phyloP scores from a whole-genome alignment of 2,888 invertebrate genomes.

The Spisula subtruncata region DNA sequence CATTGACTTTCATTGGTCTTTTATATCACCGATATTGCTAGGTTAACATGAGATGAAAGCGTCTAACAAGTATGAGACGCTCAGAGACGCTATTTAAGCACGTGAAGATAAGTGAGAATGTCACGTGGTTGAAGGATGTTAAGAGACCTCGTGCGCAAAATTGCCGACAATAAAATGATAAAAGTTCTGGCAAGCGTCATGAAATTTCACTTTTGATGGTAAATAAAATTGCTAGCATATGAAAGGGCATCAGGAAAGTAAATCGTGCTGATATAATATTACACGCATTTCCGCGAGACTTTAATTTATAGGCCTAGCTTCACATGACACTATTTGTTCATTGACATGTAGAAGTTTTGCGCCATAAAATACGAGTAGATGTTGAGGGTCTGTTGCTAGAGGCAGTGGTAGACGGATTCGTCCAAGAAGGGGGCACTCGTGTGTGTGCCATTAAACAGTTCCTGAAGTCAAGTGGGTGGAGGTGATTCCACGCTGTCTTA shows the following conservation, averaged over 20 bases:
- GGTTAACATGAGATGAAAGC: constrained; percentile 47
- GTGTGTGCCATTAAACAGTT: not conserved
- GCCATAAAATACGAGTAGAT: not conserved
- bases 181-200: not conserved
- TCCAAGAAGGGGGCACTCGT: not conserved
- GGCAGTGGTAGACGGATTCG: not conserved
- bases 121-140: constrained; percentile 13
- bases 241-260: not conserved
- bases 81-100: not conserved
- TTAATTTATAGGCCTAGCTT: not conserved
- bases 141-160: constrained; percentile 30
- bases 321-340: not conserved
- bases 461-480: constrained; percentile 2
- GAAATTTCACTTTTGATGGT: constrained; percentile 6
- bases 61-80: not conserved
- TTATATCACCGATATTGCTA: constrained; percentile 43
- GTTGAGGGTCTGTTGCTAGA: not conserved
- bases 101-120: constrained; percentile 18
- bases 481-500: not conserved
- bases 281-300: not conserved
- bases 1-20: constrained; percentile 38
- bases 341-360: not conserved
- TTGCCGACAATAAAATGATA: constrained; percentile 34
- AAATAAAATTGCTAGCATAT: not conserved
- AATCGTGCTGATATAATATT: constrained; percentile 5